Conservation (phyloP, 2,797 vertebrate genomes). For the Danio choprae region DNA sequence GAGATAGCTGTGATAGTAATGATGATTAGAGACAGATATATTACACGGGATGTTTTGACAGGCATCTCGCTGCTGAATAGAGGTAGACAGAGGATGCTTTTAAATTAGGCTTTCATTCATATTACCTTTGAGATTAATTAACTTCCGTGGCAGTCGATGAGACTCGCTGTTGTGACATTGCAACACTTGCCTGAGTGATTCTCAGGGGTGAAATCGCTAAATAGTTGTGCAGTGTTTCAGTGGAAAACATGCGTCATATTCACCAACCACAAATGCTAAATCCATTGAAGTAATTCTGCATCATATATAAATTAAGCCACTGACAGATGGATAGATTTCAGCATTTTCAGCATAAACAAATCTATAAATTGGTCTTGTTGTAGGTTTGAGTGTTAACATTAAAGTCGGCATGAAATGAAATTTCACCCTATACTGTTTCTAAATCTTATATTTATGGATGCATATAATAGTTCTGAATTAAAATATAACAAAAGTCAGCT, state of each 20-base stretch:
- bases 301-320: not conserved
- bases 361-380: no score
- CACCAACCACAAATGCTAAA: not conserved
- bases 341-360: no score
- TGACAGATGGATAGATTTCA: not conserved
- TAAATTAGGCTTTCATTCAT: conserved; percentile 15
- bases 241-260: not conserved
- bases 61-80: conserved; percentile 1
- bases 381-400: no score
- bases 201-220: not conserved
- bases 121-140: conserved; percentile 46
- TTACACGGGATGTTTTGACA: conserved; percentile 43
- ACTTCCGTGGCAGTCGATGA: conserved; percentile 15
- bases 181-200: conserved; percentile 17
- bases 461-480: no score
- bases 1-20: conserved; percentile 28
- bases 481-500: no score
- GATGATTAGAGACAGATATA: conserved; percentile 41
- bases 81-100: conserved; percentile 28
- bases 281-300: not conserved
- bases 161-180: conserved; percentile 31
- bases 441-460: no score
- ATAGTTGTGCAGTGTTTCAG: not conserved
- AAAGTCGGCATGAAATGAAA: no score
- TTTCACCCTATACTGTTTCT: no score